A percentile compares a stretch with the other conserved stretches of the same genome.
These are phyloP conservation scores for Dexiosoma caninum DNA, from an alignment of 2,888 invertebrate species.

Conservation along the genomic window DNA sequence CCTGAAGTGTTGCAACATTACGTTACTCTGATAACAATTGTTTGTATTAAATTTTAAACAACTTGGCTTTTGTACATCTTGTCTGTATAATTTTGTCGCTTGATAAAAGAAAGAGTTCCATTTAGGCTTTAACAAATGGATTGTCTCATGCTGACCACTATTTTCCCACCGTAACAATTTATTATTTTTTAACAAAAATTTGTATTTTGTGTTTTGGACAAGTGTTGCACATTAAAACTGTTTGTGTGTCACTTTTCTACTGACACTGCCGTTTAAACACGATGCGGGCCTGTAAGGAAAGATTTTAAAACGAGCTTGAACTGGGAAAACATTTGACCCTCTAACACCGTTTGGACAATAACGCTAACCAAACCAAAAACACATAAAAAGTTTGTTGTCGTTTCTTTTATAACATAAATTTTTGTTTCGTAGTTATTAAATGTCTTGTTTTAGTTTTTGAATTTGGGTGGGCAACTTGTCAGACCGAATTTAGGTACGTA, in stretches of 20 bases:
- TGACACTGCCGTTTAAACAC: background rate
- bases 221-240: conserved; percentile 39
- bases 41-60: conserved; percentile 32
- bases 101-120: conserved; percentile 19
- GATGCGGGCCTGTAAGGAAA: conserved; percentile 32
- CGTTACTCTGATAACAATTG: background rate
- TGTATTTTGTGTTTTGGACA: background rate
- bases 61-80: background rate
- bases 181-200: background rate
- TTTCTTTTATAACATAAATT: background rate
- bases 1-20: background rate
- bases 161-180: conserved; percentile 40
- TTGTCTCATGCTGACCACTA: conserved; percentile 28
- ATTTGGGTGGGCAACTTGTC: conserved; percentile 59
- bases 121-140: conserved; percentile 8
- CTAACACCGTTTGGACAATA: conserved; percentile 44
- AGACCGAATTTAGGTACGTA: conserved; percentile 30
- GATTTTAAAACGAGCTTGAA: conserved; percentile 5
- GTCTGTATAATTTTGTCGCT: background rate
- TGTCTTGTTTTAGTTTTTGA: background rate
- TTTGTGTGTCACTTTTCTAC: background rate
- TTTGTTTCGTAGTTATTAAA: background rate
- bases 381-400: conserved; percentile 16
- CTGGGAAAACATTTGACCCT: conserved; percentile 37
- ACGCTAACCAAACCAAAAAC: conserved; percentile 36